phyloP scores from a whole-genome alignment of 2,113 vertebrate genomes.

The Zootoca vivipara region DNA sequence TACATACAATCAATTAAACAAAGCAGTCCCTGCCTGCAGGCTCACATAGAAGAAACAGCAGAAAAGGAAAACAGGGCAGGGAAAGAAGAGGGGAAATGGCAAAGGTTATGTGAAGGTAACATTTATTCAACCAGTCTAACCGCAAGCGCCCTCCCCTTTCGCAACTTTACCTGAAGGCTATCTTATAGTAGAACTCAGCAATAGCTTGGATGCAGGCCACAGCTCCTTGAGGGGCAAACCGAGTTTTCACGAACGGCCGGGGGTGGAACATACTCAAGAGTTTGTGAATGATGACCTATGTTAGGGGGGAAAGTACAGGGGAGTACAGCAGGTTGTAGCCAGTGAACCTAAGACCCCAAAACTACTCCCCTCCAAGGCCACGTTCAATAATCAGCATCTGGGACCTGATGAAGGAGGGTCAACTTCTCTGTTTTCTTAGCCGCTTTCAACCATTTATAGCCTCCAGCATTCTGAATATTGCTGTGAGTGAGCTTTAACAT shows the following conservation, averaged over 20 bases:
- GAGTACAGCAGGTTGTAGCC: neutral
- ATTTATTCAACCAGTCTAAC: neutral
- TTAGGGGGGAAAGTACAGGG: neutral
- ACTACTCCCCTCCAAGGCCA: neutral
- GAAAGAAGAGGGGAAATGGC: too few species aligned
- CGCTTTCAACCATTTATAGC: neutral
- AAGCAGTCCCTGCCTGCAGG: too few species aligned
- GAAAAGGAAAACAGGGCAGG: too few species aligned
- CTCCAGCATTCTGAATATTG: neutral
- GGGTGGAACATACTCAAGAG: slow-evolving; percentile 96
- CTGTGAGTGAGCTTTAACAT: neutral
- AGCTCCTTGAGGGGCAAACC: slow-evolving; percentile 92
- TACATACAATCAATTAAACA: too few species aligned
- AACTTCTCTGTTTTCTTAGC: neutral
- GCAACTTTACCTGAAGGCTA: slow-evolving; percentile 85
- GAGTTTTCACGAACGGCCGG: slow-evolving; percentile 90
- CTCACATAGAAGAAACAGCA: too few species aligned
- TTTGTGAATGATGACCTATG: slow-evolving; percentile 88
- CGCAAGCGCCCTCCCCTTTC: rapidly evolving
- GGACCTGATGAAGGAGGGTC: neutral
- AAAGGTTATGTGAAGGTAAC: too few species aligned
- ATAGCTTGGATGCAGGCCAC: slow-evolving; percentile 90
- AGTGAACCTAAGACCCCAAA: neutral
- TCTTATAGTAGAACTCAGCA: slow-evolving; percentile 90
- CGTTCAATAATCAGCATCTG: neutral